A percentile compares a stretch with the other conserved stretches of the same genome.
These are phyloP conservation scores for Cecidostiba fungosa DNA, from an alignment of 2,888 invertebrate species.

Conservation along the genomic window DNA sequence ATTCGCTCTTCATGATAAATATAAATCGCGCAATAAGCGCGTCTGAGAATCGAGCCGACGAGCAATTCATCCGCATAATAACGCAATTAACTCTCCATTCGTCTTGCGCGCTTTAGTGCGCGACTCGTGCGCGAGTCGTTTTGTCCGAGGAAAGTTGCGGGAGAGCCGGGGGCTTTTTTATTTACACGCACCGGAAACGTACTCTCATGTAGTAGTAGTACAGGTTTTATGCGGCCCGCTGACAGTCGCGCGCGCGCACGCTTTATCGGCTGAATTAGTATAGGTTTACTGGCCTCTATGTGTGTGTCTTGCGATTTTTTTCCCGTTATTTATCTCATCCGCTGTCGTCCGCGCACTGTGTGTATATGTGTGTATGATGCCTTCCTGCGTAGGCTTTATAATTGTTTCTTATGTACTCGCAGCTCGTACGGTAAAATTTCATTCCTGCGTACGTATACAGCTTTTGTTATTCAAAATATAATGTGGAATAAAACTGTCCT, in stretches of 20 bases:
- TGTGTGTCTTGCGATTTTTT: background rate
- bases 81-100: conserved; percentile 52
- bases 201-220: no score
- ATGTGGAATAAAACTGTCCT: no score
- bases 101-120: conserved; percentile 31
- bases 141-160: background rate
- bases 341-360: background rate
- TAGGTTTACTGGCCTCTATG: conserved; percentile 1
- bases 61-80: conserved; percentile 58
- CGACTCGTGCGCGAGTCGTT: conserved; percentile 17
- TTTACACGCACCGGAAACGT: conserved; percentile 19
- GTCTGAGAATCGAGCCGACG: conserved; percentile 55
- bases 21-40: conserved; percentile 55
- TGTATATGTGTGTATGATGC: background rate
- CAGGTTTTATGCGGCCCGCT: conserved; percentile 14
- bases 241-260: background rate
- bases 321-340: conserved; percentile 28
- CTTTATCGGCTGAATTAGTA: conserved; percentile 21
- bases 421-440: background rate
- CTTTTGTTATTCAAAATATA: background rate
- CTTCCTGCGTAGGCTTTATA: background rate
- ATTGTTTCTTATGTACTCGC: conserved; percentile 6
- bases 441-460: background rate
- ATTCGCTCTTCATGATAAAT: conserved; percentile 46
- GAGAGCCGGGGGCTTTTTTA: background rate